phyloP scores from a whole-genome alignment of 2,113 vertebrate species.

The Daphoenositta chrysoptera region DNA sequence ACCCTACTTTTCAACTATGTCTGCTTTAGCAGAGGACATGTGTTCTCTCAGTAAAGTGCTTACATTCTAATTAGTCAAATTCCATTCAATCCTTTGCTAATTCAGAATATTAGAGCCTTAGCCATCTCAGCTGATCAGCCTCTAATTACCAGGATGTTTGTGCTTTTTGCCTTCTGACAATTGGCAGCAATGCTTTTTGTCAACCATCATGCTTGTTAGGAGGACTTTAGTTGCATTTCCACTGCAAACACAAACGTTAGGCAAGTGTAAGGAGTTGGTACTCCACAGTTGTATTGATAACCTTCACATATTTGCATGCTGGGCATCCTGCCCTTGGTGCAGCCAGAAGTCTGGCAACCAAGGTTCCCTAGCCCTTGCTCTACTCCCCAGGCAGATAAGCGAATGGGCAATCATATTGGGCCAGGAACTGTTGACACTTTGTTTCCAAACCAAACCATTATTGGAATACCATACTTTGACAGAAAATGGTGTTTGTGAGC shows the following conservation, averaged over 20 bases:
- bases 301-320: not conserved
- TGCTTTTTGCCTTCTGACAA: not conserved
- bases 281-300: not conserved
- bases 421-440: not conserved
- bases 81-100: not conserved
- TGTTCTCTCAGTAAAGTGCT: not conserved
- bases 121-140: not conserved
- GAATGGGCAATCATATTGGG: not conserved
- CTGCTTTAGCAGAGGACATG: not conserved
- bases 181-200: not conserved
- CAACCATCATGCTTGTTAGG: not conserved
- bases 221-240: not conserved
- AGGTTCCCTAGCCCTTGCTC: not conserved
- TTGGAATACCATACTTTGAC: not conserved
- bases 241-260: not conserved
- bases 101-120: not conserved
- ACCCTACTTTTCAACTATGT: not conserved
- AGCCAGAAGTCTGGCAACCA: not conserved
- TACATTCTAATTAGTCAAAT: constrained; percentile 13
- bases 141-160: not conserved
- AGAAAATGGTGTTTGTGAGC: not conserved
- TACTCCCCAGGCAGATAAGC: not conserved
- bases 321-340: not conserved
- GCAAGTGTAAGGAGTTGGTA: not conserved
- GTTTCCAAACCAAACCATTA: not conserved